Evolutionary conservation across 2,888 invertebrate species (phyloP).

Genomic region (Caenorhabditis sp.): DNA sequence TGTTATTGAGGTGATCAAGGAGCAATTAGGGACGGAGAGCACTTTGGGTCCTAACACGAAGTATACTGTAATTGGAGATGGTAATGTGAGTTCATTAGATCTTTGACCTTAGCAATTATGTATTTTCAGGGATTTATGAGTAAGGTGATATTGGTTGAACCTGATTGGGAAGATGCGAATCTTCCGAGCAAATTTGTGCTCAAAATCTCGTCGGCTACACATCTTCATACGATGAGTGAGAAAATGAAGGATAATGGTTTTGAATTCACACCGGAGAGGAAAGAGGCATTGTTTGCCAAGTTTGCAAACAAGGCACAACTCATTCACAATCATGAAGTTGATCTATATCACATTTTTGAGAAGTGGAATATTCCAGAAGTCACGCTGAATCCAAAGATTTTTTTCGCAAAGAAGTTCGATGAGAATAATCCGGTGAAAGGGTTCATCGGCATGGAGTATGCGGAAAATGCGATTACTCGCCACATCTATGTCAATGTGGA

Average conservation of each 20-base stretch:
- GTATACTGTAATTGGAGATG: slow-evolving; percentile 39
- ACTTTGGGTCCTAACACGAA: slow-evolving; percentile 24
- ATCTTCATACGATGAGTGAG: slow-evolving; percentile 15
- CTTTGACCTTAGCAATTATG: neutral
- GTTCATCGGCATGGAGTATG: slow-evolving; percentile 36
- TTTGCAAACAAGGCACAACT: slow-evolving; percentile 12
- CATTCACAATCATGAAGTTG: slow-evolving; percentile 37
- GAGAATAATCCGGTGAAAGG: slow-evolving; percentile 22
- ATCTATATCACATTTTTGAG: slow-evolving; percentile 20
- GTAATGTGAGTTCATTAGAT: slow-evolving; percentile 25
- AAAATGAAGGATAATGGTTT: slow-evolving; percentile 20
- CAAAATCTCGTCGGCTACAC: slow-evolving; percentile 28
- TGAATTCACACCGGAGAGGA: slow-evolving; percentile 5
- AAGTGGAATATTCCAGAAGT: slow-evolving; percentile 9
- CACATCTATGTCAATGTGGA: slow-evolving; percentile 30
- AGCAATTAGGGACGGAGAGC: slow-evolving; percentile 18
- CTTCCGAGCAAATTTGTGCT: slow-evolving; percentile 28
- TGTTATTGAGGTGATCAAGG: slow-evolving; percentile 18
- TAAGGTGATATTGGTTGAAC: slow-evolving; percentile 30
- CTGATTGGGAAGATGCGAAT: slow-evolving; percentile 24
- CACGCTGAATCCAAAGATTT: slow-evolving; percentile 19
- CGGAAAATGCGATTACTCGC: slow-evolving; percentile 17
- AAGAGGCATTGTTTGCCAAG: slow-evolving; percentile 10
- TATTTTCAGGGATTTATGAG: slow-evolving; percentile 38
- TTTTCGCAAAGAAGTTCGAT: slow-evolving; percentile 27